Evolutionary conservation across 2,888 invertebrate species (phyloP).

Genomic region (Mythimna pallens): DNA sequence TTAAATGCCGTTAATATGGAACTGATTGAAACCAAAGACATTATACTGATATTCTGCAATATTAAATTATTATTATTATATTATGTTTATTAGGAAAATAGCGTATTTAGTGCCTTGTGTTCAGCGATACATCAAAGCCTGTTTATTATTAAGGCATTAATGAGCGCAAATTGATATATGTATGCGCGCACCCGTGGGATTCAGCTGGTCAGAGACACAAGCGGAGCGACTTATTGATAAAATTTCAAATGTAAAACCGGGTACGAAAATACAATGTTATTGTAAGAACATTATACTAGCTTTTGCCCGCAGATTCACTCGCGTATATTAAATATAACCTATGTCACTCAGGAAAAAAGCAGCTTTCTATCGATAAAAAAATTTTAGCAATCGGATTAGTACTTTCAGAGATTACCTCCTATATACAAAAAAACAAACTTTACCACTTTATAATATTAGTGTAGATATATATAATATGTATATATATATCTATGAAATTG

Average conservation of each 20-base stretch:
- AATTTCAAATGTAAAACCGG: background rate
- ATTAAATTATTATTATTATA: slow-evolving; percentile 23
- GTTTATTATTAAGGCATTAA: slow-evolving; percentile 54
- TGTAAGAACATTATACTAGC: too few species aligned
- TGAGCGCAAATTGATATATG: slow-evolving; percentile 61
- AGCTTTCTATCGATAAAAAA: too few species aligned
- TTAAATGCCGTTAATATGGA: background rate
- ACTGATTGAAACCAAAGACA: slow-evolving; percentile 2
- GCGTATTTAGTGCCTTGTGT: slow-evolving; percentile 21
- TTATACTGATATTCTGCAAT: slow-evolving; percentile 1
- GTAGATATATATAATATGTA: too few species aligned
- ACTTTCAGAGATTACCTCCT: too few species aligned
- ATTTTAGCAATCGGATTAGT: too few species aligned
- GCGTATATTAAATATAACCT: too few species aligned
- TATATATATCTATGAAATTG: too few species aligned
- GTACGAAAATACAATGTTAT: too few species aligned
- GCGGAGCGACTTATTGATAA: slow-evolving; percentile 23
- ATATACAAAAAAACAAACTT: too few species aligned
- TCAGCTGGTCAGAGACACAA: background rate
- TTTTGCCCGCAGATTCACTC: too few species aligned
- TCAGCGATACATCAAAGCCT: slow-evolving; percentile 57
- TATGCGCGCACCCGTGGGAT: slow-evolving; percentile 29
- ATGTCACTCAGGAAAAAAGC: too few species aligned
- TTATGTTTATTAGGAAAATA: slow-evolving; percentile 18
- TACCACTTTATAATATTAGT: too few species aligned